Percentiles rank a stretch among this genome's conserved stretches.
Conservation (phyloP, 64 coral and sea anemone genomes). For the Dendrophyllia cribrosa region DNA sequence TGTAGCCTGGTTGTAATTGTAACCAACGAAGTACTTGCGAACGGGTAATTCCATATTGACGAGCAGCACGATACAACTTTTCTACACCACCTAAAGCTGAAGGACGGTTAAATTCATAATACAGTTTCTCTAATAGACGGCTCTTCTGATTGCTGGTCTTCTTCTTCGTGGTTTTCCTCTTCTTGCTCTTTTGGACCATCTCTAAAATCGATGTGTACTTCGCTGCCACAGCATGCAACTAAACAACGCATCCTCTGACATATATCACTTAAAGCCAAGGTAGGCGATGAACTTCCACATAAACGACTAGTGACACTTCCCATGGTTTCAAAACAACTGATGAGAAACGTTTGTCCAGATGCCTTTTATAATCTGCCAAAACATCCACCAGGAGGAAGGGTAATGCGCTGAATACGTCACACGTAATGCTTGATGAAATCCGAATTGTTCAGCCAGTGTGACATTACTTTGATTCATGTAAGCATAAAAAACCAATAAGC, state of each 20-base stretch:
- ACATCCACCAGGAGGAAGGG: not conserved
- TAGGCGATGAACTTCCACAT: not conserved
- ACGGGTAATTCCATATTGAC: constrained; percentile 1
- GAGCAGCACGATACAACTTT: constrained; percentile 10
- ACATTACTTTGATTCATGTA: not conserved
- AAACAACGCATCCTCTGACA: not conserved
- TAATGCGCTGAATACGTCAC: not conserved
- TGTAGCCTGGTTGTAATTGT: constrained; percentile 15
- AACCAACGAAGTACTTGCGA: not conserved
- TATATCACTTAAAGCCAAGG: not conserved
- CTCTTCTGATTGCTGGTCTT: too few relatives aligned
- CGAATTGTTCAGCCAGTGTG: constrained; percentile 38
- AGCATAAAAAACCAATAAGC: too few relatives aligned
- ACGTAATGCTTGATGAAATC: constrained; percentile 35
- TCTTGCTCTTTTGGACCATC: not conserved
- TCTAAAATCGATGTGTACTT: constrained; percentile 15
- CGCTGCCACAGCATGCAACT: constrained; percentile 9
- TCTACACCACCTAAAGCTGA: not conserved
- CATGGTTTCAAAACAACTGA: not conserved
- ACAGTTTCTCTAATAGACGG: too few relatives aligned
- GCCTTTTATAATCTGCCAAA: not conserved
- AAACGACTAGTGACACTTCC: not conserved
- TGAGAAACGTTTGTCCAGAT: not conserved
- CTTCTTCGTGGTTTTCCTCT: too few relatives aligned
- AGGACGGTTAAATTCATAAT: too few relatives aligned